Percentiles rank a stretch among this genome's conserved stretches.
Conservation (phyloP, 92 coral and sea anemone genomes). For the Galaxea fascicularis region DNA sequence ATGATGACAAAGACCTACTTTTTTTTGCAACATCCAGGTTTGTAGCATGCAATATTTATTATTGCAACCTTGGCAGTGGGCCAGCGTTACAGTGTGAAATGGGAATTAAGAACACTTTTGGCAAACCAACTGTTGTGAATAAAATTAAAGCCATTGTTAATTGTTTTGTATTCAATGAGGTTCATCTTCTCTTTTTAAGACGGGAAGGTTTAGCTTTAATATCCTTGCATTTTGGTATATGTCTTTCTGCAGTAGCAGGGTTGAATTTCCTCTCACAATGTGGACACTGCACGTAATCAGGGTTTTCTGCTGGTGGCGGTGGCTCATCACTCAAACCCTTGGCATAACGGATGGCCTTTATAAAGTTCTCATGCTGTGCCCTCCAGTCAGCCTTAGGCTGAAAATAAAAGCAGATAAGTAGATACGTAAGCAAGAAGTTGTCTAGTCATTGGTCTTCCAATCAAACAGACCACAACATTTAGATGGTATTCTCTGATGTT, state of each 20-base stretch:
- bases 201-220: conserved; percentile 86
- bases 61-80: too few species aligned
- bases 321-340: conserved; percentile 78
- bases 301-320: conserved; percentile 86
- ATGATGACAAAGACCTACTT: too few species aligned
- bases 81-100: too few species aligned
- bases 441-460: too few species aligned
- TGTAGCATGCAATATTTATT: too few species aligned
- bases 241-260: conserved; percentile 89
- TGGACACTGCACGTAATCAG: conserved; percentile 94
- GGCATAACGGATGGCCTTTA: conserved; percentile 96
- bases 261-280: conserved; percentile 93
- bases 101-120: too few species aligned
- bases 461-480: background rate
- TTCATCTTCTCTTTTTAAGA: conserved; percentile 65
- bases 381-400: conserved; percentile 92
- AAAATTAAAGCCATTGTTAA: background rate
- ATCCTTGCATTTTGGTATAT: conserved; percentile 97
- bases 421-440: too few species aligned
- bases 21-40: too few species aligned
- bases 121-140: background rate
- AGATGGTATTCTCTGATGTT: too few species aligned
- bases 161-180: too few species aligned
- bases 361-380: conserved; percentile 84
- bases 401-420: background rate